Base-by-base conservation (phyloP, 2,888 invertebrate species). In the Trissoscelio sp. region DNA sequence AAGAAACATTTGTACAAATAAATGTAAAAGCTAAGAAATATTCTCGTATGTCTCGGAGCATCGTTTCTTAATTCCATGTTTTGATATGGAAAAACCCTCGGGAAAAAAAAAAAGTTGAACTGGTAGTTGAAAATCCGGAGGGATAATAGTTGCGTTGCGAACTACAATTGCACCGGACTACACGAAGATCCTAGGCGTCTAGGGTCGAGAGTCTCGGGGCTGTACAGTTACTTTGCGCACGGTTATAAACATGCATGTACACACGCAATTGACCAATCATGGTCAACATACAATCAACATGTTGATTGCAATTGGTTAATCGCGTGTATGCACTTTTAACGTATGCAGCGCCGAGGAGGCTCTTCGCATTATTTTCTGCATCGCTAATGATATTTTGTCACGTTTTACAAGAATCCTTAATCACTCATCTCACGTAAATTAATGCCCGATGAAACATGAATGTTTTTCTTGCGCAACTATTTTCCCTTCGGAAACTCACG, bases 241-340 rank as follows among this genome's bases (percentile, higher is more conserved):
- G 48, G 70, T 51, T 79, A 72, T 58, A 72, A 79, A 60, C 79
- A 67, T 73, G 79, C 73, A 79, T 79, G 73, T 53, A 79, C 39
- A 67, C 73, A 79, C 79, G 79, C 79, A 73, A 79, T 73, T 73
- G 67, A 60, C 79, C 79, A 79, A 73, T 73, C 73, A 79, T 62
- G 73, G 55, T 79, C 79, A 79, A 79, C 79, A 22, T 79, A 62
- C 79, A 79, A 79, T 79, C 79, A 73, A 48, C 73, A 69, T 69
- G 79, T 55, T 62, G 73, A 79, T 73, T 73, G 73, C 79, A 79
- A 79, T 79, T 79, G 69, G 79, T 79, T 79, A 79, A 69, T 79
- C 74, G 74, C 79, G 62, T 79, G 73, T 69, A 67, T 67, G 39
- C 31, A 57, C 57, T 37, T 74, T 70, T 57, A 74, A 64, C 74